A percentile compares a stretch with the other conserved stretches of the same genome.
These are phyloP conservation scores for Phymastichus coffea DNA, from an alignment of 1,140 invertebrate genomes.

Conservation along the genomic window DNA sequence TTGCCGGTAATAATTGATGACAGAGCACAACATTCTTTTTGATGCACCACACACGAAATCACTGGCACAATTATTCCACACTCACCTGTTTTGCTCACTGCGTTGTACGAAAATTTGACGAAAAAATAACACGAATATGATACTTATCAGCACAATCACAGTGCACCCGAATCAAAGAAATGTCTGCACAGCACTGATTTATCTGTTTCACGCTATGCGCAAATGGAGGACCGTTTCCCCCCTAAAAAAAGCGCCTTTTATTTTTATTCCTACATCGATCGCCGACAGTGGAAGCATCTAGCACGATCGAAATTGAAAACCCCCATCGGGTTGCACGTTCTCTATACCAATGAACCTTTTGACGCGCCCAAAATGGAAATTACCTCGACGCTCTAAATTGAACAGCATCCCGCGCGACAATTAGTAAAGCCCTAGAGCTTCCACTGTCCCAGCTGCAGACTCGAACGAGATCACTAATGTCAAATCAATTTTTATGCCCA, in stretches of 20 bases:
- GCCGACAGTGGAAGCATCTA: not conserved
- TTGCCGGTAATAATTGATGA: conserved; percentile 24
- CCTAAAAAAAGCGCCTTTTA: no score
- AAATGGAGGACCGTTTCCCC: no score
- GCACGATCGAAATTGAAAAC: not conserved
- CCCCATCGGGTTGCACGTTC: no score
- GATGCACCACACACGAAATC: conserved; percentile 18
- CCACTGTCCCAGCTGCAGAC: no score
- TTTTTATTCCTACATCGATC: not conserved
- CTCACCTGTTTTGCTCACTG: conserved; percentile 3
- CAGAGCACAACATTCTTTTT: not conserved
- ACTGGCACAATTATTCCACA: conserved; percentile 17
- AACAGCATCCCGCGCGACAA: no score
- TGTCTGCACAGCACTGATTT: conserved; percentile 51
- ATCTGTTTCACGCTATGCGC: not conserved
- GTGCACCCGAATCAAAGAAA: conserved; percentile 37
- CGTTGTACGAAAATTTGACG: not conserved
- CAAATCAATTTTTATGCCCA: conserved; percentile 28
- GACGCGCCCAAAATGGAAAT: not conserved
- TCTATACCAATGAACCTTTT: not conserved
- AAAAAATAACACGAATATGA: conserved; percentile 1
- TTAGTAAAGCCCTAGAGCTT: no score
- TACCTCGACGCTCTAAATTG: no score
- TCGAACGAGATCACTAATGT: no score
- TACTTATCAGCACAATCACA: conserved; percentile 21